These are phyloP conservation scores for Phacellophora camtschatica DNA, from an alignment of 30 jellyfish, hydroid and myxozoan species.

Conservation along the genomic window DNA sequence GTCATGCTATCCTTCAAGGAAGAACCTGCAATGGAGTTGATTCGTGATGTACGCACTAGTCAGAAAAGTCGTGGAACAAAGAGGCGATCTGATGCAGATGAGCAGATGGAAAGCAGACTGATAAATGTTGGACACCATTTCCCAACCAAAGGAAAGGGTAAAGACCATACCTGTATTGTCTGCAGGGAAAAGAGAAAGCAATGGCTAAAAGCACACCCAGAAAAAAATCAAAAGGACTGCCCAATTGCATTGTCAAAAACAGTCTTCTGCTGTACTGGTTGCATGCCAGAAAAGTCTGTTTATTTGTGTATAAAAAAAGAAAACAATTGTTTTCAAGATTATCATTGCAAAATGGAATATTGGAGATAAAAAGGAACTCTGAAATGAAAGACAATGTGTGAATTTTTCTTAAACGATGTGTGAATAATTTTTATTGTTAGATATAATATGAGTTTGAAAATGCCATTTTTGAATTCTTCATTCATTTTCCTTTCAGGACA, in stretches of 20 bases:
- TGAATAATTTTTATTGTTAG: too few species aligned
- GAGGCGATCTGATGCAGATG: too few species aligned
- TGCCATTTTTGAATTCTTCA: background rate
- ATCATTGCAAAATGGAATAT: slow-evolving; percentile 21
- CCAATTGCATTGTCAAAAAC: slow-evolving; percentile 9
- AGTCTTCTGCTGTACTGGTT: slow-evolving; percentile 32
- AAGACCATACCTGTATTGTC: slow-evolving; percentile 28
- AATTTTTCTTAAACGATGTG: background rate
- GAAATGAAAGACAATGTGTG: too few species aligned
- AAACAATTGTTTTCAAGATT: slow-evolving; percentile 11
- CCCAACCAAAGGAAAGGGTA: slow-evolving; percentile 36
- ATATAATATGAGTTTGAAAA: background rate
- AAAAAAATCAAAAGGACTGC: slow-evolving; percentile 3
- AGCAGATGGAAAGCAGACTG: slow-evolving; percentile 9
- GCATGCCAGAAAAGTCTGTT: slow-evolving; percentile 15
- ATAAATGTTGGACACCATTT: slow-evolving; percentile 25
- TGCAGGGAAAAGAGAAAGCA: slow-evolving; percentile 24
- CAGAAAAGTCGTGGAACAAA: too few species aligned
- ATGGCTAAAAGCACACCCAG: slow-evolving; percentile 9
- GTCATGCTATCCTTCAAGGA: too few species aligned
- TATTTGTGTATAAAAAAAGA: slow-evolving; percentile 23
- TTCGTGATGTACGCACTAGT: too few species aligned
- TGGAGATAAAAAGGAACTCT: background rate
- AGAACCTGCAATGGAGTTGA: too few species aligned
- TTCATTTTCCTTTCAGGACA: background rate